Evolutionary conservation across 2,888 invertebrate genomes (phyloP).

Genomic region (Chrysolina haemoptera): DNA sequence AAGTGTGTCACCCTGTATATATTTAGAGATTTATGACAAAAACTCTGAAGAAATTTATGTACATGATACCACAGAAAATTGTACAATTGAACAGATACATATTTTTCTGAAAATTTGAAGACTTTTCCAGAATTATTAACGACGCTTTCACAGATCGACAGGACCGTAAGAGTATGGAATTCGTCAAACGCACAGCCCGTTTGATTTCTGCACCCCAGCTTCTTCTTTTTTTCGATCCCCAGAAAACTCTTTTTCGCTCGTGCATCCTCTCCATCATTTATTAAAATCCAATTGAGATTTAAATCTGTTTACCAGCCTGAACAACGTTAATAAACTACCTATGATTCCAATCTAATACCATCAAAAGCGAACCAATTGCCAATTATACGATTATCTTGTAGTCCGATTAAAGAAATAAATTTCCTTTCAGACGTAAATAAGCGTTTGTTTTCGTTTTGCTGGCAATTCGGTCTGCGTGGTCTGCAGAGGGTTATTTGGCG

Average conservation of each 20-base stretch:
- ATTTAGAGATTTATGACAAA: no score
- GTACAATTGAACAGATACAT: no score
- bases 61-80: no score
- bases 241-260: background rate
- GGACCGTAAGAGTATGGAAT: no score
- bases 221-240: no score
- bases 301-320: constrained; percentile 10
- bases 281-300: constrained; percentile 13
- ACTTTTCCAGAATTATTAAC: no score
- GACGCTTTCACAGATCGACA: no score
- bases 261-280: constrained; percentile 4
- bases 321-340: constrained; percentile 14
- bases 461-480: constrained; percentile 6
- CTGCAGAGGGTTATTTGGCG: background rate
- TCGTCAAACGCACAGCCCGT: no score
- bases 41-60: no score
- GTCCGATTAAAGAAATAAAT: constrained; percentile 29
- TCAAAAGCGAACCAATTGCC: constrained; percentile 16
- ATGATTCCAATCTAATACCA: constrained; percentile 8
- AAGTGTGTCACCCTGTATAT: no score
- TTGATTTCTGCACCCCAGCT: no score
- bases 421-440: constrained; percentile 23
- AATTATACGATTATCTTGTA: constrained; percentile 26
- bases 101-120: no score
- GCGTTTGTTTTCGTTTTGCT: constrained; percentile 14